phyloP scores from a whole-genome alignment of 1,140 invertebrate genomes.

The Episyrphus balteatus region DNA sequence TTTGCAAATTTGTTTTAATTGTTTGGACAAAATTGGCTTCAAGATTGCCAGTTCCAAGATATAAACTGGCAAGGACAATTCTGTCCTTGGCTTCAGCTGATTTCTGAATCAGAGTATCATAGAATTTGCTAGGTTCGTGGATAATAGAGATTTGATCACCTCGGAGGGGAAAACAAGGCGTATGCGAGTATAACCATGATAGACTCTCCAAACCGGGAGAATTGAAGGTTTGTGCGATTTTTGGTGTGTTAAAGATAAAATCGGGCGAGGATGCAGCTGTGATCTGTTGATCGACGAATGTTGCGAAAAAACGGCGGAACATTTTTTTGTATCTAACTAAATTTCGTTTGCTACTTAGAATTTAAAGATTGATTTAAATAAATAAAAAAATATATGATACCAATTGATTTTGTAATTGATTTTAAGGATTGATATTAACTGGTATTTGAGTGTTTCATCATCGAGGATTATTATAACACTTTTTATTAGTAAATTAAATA shows the following conservation, averaged over 20 bases:
- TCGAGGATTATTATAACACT: too few relatives aligned
- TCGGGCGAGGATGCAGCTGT: constrained; percentile 14
- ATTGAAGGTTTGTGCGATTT: constrained; percentile 10
- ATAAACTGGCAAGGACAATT: constrained; percentile 84
- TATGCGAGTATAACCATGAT: constrained; percentile 53
- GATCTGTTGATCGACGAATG: constrained; percentile 15
- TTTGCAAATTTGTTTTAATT: constrained; percentile 46
- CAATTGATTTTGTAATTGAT: too few relatives aligned
- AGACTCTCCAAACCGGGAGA: constrained; percentile 33
- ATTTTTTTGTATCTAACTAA: constrained; percentile 9
- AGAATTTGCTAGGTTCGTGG: constrained; percentile 63
- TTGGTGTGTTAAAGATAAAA: constrained; percentile 22
- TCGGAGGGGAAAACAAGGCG: constrained; percentile 61
- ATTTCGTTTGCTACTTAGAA: not conserved
- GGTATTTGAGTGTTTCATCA: too few relatives aligned
- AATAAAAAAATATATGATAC: too few relatives aligned
- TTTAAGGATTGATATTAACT: too few relatives aligned
- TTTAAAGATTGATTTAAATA: not conserved
- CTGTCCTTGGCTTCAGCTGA: constrained; percentile 58
- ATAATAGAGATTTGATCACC: constrained; percentile 62
- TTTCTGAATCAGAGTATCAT: constrained; percentile 58
- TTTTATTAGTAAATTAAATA: too few relatives aligned
- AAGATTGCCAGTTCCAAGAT: constrained; percentile 79
- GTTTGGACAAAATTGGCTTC: constrained; percentile 66
- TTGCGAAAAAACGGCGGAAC: constrained; percentile 27